Conservation (phyloP, 2,113 vertebrate species). For the Xiphias gladius region DNA sequence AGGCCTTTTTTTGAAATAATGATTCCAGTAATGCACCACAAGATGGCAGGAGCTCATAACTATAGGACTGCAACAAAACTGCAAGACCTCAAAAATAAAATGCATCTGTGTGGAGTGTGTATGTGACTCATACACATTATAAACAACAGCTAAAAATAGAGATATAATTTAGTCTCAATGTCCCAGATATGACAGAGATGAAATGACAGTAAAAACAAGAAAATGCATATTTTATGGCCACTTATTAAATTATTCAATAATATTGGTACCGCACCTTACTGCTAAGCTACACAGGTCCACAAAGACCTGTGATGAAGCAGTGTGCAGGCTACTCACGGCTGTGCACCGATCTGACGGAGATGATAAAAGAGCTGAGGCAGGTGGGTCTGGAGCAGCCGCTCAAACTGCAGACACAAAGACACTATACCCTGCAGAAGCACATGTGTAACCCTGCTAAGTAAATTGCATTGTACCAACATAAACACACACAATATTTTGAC, state of each 20-base stretch:
- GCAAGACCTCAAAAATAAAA: not conserved
- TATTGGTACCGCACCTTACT: not conserved
- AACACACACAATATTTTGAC: not conserved
- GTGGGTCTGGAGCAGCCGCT: conserved; percentile 94
- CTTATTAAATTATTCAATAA: not conserved
- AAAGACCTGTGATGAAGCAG: not conserved
- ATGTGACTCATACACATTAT: not conserved
- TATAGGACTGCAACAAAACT: not conserved
- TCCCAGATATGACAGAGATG: not conserved
- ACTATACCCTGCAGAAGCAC: conserved; percentile 90
- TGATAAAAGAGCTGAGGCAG: conserved; percentile 98
- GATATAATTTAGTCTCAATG: not conserved
- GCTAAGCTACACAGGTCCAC: not conserved
- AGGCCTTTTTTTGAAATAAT: conserved; percentile 1
- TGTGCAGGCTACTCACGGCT: conserved; percentile 88
- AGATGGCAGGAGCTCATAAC: conserved; percentile 71
- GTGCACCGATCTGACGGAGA: conserved; percentile 95
- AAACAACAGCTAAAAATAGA: not conserved
- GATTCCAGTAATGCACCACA: conserved; percentile 52
- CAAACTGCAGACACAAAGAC: conserved; percentile 96
- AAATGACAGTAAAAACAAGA: not conserved
- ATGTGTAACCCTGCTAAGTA: not conserved
- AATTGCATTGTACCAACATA: not conserved
- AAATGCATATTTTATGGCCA: not conserved
- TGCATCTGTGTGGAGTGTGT: not conserved